A percentile compares a stretch with the other conserved stretches of the same genome.
Evolutionary conservation across 2,797 vertebrate species (phyloP).

Genomic region (Cryptoprocta ferox): DNA sequence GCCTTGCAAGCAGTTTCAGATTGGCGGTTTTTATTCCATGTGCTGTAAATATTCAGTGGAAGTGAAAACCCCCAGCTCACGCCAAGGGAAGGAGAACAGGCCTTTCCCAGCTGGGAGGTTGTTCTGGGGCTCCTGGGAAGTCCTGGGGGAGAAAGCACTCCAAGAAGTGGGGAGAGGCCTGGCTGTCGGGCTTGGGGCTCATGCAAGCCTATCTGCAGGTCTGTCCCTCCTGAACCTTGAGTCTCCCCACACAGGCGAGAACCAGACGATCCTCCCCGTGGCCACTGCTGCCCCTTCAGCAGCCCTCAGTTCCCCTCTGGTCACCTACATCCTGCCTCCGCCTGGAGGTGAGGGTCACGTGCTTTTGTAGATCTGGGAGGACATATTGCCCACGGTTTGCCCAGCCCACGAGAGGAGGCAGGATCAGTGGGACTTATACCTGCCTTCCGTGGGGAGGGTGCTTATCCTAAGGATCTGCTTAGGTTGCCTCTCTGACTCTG

Average conservation of each 20-base stretch:
- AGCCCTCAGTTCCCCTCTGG: conserved; percentile 2
- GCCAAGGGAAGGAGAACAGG: neutral
- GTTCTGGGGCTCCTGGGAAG: neutral
- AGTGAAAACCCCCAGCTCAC: neutral
- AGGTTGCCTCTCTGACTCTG: neutral
- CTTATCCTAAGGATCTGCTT: neutral
- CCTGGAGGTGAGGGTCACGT: conserved; percentile 43
- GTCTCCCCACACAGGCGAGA: conserved; percentile 66
- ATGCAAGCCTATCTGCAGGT: neutral
- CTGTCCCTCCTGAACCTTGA: neutral
- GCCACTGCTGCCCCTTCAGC: rapidly evolving
- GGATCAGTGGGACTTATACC: rapidly evolving
- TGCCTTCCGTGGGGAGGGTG: neutral
- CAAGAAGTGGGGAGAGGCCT: neutral
- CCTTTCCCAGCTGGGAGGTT: neutral
- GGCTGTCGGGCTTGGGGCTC: no score
- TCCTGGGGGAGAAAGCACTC: neutral
- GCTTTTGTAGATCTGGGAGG: rapidly evolving
- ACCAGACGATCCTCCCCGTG: neutral
- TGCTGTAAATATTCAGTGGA: neutral
- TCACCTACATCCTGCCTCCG: conserved; percentile 74
- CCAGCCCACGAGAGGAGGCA: neutral
- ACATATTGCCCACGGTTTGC: rapidly evolving
- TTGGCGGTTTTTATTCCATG: neutral
- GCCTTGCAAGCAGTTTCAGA: neutral